Percentiles rank a stretch among this genome's conserved stretches.
phyloP scores from a whole-genome alignment of 2,797 vertebrate species.

The Sebastes vulpes region DNA sequence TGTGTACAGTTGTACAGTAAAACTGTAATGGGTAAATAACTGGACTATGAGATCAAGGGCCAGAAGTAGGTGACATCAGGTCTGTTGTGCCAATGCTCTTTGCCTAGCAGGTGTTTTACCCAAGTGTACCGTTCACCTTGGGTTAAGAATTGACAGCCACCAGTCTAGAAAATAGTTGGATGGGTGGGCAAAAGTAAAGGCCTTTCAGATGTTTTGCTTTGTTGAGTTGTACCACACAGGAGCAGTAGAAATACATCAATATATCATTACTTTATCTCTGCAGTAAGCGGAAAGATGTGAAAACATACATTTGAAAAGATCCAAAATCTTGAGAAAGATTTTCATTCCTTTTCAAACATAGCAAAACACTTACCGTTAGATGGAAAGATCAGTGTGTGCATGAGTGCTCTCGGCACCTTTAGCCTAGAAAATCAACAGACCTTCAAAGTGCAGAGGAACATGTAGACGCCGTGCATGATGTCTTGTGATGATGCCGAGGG shows the following conservation, averaged over 20 bases:
- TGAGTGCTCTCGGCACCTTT: constrained; percentile 20
- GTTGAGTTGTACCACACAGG: background rate
- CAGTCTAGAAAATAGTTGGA: background rate
- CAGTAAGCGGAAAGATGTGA: background rate
- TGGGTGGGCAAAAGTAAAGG: background rate
- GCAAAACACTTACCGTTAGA: constrained; percentile 6
- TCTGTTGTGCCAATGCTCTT: background rate
- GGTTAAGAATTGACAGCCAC: background rate
- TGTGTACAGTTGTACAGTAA: background rate
- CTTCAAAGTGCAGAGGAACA: constrained; percentile 62
- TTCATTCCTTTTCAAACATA: constrained; percentile 2
- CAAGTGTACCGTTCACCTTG: background rate
- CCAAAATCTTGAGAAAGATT: background rate
- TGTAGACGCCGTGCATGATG: constrained; percentile 21
- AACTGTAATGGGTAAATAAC: background rate
- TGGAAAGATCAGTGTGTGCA: constrained; percentile 7
- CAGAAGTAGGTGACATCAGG: background rate
- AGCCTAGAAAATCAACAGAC: constrained; percentile 70
- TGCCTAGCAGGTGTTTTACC: background rate
- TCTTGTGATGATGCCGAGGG: constrained; percentile 64
- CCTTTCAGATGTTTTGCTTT: constrained; percentile 10
- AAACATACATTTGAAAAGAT: background rate
- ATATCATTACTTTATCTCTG: background rate
- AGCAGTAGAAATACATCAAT: constrained; percentile 12
- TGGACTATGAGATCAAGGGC: background rate